These are phyloP conservation scores for Heliconius melpomene DNA, from an alignment of 1,140 invertebrate species.

Conservation along the genomic window DNA sequence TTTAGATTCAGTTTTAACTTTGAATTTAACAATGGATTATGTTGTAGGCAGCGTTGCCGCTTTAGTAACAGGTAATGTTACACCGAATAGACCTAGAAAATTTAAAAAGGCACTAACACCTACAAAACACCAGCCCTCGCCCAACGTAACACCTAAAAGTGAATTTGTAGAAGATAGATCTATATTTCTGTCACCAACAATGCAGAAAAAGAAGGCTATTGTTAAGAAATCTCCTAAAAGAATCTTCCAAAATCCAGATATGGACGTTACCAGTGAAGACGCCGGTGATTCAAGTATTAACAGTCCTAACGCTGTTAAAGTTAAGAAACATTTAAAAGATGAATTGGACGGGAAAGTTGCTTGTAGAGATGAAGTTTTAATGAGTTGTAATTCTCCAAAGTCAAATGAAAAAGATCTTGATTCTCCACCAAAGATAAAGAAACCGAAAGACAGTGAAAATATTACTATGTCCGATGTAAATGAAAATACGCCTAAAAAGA, in stretches of 20 bases:
- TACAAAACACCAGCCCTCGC: conserved; percentile 72
- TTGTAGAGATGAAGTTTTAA: conserved; percentile 17
- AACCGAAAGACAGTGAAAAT: conserved; percentile 30
- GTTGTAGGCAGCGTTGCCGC: conserved; percentile 71
- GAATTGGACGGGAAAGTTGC: conserved; percentile 52
- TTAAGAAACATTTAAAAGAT: conserved; percentile 69
- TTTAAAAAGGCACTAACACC: conserved; percentile 64
- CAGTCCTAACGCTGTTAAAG: conserved; percentile 69
- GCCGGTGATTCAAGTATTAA: conserved; percentile 38
- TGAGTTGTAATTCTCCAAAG: conserved; percentile 51
- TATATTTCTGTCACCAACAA: conserved; percentile 69
- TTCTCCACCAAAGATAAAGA: conserved; percentile 40
- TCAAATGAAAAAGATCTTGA: conserved; percentile 30
- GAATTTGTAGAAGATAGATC: conserved; percentile 66
- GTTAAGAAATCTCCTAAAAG: conserved; percentile 76
- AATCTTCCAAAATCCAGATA: conserved; percentile 70
- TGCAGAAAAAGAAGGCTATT: conserved; percentile 74
- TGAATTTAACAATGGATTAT: conserved; percentile 63
- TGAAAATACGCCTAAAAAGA: conserved; percentile 46
- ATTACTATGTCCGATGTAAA: conserved; percentile 21
- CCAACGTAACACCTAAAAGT: conserved; percentile 75
- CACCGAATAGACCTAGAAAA: conserved; percentile 68
- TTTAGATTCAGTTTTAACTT: conserved; percentile 4
- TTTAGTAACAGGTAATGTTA: conserved; percentile 71
- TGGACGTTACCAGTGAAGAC: conserved; percentile 54